Evolutionary conservation across 2,797 vertebrate species (phyloP), one percentile per base, ranked within the genome.

Genomic region (Sebastes paucispinis): DNA sequence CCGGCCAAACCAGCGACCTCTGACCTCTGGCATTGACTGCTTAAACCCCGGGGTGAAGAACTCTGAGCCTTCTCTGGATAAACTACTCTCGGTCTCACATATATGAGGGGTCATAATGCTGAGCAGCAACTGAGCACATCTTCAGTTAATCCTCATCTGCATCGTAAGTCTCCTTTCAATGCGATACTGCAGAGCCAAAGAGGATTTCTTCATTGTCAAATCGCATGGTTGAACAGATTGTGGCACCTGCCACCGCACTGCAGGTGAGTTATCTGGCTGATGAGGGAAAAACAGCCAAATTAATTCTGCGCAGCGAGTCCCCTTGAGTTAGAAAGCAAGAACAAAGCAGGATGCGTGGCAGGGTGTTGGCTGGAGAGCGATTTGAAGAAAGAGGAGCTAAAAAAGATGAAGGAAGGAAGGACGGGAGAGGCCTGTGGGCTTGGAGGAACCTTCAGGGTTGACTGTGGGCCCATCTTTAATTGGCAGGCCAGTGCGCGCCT

Each of bases 381-480:
- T 69, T 54, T 14, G 70, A 83, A 80, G 78, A 84, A 82, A 64
- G 70, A 65, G 64, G 25, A 60, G 75, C 64, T 69, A 24, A 59
- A 71, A 80, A 43, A 86, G 59, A 77, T 73, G 75, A 79, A 82
- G 62, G 64, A 47, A 27, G 79, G 73, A 59, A 70, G 82, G 74
- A 79, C 71, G 77, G 71, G 66, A 81, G 77, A 72, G 59, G 80
- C 83, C 82, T 32, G 75, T 79, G 85, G 84, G 89, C 77, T 83
- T 73, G 74, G 75, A 85, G 79, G 74, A 87, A 89, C 88, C 94
- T 94, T 81, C 79, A 71, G 93, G 95, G 90, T 84, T 88, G 87
- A 90, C 95, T 88, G 55, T 86, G 84, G 92, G 95, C 92, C 78
- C 71, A 32, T 90, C 89, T 94, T 93, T 96, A 96, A 96, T 96